phyloP scores from a whole-genome alignment of 1,140 invertebrate genomes.

The Lepidurus arcticus region DNA sequence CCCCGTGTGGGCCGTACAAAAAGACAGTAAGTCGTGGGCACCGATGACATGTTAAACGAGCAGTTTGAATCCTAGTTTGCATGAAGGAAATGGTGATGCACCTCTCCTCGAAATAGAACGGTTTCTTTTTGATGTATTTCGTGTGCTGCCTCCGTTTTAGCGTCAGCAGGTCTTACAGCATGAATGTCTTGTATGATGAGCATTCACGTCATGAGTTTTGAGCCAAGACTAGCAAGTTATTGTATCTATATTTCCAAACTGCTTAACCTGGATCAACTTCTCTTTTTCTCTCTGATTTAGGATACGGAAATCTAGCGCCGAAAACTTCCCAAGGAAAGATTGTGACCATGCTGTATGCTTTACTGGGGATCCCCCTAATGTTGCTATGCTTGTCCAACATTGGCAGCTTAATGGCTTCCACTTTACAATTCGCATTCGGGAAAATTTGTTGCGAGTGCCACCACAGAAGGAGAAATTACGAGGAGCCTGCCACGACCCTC shows the following conservation, averaged over 20 bases:
- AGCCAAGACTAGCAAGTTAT: background rate
- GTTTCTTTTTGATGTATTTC: background rate
- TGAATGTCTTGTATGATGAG: background rate
- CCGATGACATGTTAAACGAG: conserved; percentile 15
- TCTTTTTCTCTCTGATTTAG: conserved; percentile 47
- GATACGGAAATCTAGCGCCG: conserved; percentile 73
- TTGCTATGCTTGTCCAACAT: conserved; percentile 78
- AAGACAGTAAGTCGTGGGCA: background rate
- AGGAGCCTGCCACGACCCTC: background rate
- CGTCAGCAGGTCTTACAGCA: conserved; percentile 21
- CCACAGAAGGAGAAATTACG: background rate
- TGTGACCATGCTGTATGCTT: conserved; percentile 79
- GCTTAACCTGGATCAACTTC: background rate
- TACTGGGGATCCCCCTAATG: conserved; percentile 76
- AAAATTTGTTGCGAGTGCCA: conserved; percentile 53
- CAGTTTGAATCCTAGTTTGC: background rate
- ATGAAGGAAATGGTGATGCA: background rate
- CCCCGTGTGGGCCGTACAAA: background rate
- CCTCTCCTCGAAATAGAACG: background rate
- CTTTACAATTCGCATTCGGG: conserved; percentile 64
- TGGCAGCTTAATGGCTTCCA: conserved; percentile 68
- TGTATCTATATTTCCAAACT: background rate
- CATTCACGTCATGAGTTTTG: background rate
- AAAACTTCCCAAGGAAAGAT: conserved; percentile 68
- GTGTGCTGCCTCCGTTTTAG: background rate